phyloP scores from a whole-genome alignment of 2,888 invertebrate species.

The Falcaria lacertinaria region DNA sequence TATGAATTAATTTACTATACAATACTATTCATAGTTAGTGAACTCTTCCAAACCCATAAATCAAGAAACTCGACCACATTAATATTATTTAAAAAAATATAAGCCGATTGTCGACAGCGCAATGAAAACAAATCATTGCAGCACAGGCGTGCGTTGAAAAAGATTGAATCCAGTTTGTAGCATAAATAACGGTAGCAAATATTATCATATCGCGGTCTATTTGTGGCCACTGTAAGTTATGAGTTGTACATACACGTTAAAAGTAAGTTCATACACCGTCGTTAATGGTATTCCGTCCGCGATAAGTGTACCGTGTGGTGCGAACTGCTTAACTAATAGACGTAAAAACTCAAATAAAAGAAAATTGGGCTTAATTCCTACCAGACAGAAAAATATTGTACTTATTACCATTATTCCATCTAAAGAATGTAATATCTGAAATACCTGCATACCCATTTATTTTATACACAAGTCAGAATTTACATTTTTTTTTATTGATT shows the following conservation, averaged over 20 bases:
- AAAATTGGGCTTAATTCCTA: too few species aligned
- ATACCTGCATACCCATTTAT: too few species aligned
- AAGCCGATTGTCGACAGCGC: conserved; percentile 3
- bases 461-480: too few species aligned
- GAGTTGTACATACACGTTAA: neutral
- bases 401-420: too few species aligned
- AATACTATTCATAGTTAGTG: too few species aligned
- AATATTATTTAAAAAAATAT: neutral
- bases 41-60: too few species aligned
- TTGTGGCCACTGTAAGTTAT: neutral
- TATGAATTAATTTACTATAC: conserved; percentile 15
- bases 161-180: conserved; percentile 7
- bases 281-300: neutral
- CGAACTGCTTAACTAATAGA: too few species aligned
- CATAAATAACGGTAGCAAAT: conserved; percentile 12
- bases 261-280: neutral
- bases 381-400: too few species aligned
- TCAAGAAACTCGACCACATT: neutral
- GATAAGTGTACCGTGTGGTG: too few species aligned
- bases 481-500: too few species aligned
- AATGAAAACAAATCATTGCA: conserved; percentile 9
- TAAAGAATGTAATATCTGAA: too few species aligned
- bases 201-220: conserved; percentile 6
- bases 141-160: conserved; percentile 5
- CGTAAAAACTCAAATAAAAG: too few species aligned